A percentile compares a stretch with the other conserved stretches of the same genome.
These are phyloP conservation scores for Ranitomeya imitator DNA, from an alignment of 2,113 vertebrate species.

Conservation along the genomic window DNA sequence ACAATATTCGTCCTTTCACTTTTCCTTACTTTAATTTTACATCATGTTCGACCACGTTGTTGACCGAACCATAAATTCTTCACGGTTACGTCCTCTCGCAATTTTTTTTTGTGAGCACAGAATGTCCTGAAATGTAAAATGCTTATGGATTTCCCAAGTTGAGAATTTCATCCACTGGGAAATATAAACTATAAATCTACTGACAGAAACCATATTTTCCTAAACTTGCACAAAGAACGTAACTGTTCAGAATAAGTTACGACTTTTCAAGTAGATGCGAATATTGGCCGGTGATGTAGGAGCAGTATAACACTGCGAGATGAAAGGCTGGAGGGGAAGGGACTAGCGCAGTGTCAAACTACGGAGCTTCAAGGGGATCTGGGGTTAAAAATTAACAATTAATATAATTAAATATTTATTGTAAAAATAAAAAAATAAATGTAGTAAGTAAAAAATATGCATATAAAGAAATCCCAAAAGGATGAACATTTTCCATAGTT, in stretches of 20 bases:
- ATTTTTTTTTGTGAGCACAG: constrained; percentile 1
- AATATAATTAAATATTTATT: too few species aligned
- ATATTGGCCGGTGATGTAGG: not conserved
- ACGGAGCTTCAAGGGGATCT: too few species aligned
- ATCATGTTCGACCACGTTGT: not conserved
- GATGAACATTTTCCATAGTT: too few species aligned
- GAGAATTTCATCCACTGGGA: constrained; percentile 54
- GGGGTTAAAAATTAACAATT: too few species aligned
- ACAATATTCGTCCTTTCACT: not conserved
- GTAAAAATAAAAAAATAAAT: too few species aligned
- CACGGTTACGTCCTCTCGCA: constrained; percentile 14
- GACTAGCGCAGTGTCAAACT: not conserved
- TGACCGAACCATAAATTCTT: constrained; percentile 33
- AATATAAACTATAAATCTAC: constrained; percentile 46
- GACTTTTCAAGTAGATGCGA: constrained; percentile 25
- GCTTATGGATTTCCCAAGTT: constrained; percentile 46
- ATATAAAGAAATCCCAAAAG: too few species aligned
- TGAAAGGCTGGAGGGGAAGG: not conserved
- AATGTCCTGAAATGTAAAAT: constrained; percentile 36
- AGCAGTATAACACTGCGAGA: constrained; percentile 4
- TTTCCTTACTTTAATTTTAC: constrained; percentile 4
- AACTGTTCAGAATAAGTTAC: constrained; percentile 35
- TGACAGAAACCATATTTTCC: constrained; percentile 36
- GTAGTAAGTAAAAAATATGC: too few species aligned
- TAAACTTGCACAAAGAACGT: constrained; percentile 23